These are phyloP conservation scores for Arizona elegans DNA, from an alignment of 2,113 vertebrate genomes.

Conservation along the genomic window DNA sequence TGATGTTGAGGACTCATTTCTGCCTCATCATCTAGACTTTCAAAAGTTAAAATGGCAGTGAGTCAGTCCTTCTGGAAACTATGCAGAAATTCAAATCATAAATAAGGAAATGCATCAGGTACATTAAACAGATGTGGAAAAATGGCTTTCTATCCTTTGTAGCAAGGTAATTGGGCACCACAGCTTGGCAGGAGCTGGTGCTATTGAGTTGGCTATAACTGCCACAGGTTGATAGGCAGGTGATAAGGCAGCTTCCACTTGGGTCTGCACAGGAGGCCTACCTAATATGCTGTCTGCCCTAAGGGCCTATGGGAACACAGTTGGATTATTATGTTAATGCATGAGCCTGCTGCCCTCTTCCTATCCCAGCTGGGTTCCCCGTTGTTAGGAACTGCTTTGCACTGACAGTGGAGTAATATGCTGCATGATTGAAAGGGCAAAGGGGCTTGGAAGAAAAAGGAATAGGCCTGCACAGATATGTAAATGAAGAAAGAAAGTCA, in stretches of 20 bases:
- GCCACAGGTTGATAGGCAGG: conserved; percentile 92
- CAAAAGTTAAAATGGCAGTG: conserved; percentile 52
- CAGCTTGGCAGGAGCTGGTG: conserved; percentile 63
- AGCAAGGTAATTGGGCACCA: conserved; percentile 63
- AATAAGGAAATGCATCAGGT: conserved; percentile 48
- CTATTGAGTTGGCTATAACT: conserved; percentile 63
- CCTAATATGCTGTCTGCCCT: conserved; percentile 98
- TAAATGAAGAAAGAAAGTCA: conserved; percentile 77
- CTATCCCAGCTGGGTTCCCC: conserved; percentile 97
- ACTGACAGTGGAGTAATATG: conserved; percentile 99
- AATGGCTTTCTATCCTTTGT: conserved; percentile 55
- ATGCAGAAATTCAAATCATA: neutral
- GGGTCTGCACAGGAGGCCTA: conserved; percentile 81
- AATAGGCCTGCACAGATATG: conserved; percentile 82
- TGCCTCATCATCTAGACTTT: conserved; percentile 33
- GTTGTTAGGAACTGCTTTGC: conserved; percentile 97
- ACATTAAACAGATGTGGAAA: conserved; percentile 44
- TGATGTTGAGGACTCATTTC: conserved; percentile 19
- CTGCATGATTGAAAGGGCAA: conserved; percentile 99
- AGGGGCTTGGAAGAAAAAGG: conserved; percentile 83
- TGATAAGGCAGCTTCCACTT: conserved; percentile 76
- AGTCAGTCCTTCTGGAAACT: conserved; percentile 14
- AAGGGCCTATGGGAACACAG: conserved; percentile 90
- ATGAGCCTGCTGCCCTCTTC: conserved; percentile 94
- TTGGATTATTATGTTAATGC: conserved; percentile 99